Evolutionary conservation across 1,140 invertebrate species (phyloP).

Genomic region (Periplaneta americana): DNA sequence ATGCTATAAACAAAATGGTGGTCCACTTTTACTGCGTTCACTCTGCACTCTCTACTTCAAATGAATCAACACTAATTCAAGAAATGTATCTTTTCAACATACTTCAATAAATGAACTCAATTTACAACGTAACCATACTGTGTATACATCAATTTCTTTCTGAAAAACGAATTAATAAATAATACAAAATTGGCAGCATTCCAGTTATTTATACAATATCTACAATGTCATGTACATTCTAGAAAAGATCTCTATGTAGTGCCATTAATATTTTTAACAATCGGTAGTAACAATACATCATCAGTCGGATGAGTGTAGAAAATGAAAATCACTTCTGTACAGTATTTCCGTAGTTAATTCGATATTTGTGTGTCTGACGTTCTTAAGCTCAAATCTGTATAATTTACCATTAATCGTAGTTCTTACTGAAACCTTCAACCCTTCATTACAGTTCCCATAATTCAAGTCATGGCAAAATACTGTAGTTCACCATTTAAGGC

Average conservation of each 20-base stretch:
- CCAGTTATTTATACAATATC: not conserved
- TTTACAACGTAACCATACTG: not conserved
- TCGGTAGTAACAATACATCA: not conserved
- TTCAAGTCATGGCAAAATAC: not conserved
- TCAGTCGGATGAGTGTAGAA: not conserved
- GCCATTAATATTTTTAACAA: not conserved
- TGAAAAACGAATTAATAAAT: not conserved
- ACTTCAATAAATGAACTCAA: not conserved
- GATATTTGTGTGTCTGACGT: not conserved
- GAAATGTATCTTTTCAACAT: not conserved
- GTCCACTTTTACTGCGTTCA: not conserved
- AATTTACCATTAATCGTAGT: no score
- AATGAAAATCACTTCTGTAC: not conserved
- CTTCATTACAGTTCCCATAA: not conserved
- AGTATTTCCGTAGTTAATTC: not conserved
- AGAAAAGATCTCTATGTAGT: not conserved
- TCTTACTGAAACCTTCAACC: no score
- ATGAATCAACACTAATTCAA: not conserved
- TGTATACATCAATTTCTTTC: not conserved
- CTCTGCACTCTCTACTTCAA: not conserved
- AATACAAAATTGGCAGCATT: not conserved
- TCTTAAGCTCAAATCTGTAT: not conserved
- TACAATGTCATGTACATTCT: not conserved
- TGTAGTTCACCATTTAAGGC: not conserved
- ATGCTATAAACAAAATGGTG: not conserved